Percentiles rank a stretch among this genome's conserved stretches.
Conservation (phyloP, 1,140 invertebrate genomes). For the Ceratina japonica region DNA sequence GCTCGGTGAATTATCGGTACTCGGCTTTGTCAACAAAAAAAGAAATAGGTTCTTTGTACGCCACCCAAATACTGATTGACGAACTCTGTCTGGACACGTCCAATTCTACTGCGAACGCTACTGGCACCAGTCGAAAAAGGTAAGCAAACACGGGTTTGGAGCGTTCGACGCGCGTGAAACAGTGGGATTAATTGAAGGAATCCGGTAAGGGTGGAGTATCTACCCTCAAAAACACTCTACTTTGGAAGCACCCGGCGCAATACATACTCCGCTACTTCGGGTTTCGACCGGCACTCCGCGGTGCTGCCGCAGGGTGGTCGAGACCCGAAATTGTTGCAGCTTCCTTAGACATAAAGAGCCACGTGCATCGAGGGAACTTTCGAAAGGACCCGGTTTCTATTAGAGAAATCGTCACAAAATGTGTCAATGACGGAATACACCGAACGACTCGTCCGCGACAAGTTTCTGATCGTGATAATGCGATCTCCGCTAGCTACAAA, state of each 20-base stretch:
- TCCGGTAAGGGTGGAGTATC: conserved; percentile 28
- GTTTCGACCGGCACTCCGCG: conserved; percentile 60
- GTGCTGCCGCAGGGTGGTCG: conserved; percentile 61
- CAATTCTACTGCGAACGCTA: background rate
- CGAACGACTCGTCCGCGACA: no score
- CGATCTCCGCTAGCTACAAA: no score
- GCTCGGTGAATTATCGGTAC: background rate
- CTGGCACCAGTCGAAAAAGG: background rate
- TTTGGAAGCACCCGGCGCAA: conserved; percentile 42
- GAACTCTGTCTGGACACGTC: background rate
- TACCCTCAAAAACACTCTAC: conserved; percentile 34
- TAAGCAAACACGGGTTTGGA: background rate
- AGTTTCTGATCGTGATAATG: no score
- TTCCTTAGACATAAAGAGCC: conserved; percentile 27
- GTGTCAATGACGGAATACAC: background rate
- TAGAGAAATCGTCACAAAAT: no score
- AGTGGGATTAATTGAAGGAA: background rate
- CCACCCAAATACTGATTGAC: background rate
- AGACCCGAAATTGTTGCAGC: conserved; percentile 59
- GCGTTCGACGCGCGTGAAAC: background rate
- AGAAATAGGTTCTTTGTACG: background rate
- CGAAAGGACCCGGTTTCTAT: conserved; percentile 2
- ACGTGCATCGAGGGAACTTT: conserved; percentile 39
- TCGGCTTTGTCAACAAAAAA: background rate
- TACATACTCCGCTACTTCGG: conserved; percentile 42